phyloP scores from a whole-genome alignment of 2,888 invertebrate species.

The Sarcophaga variegata region DNA sequence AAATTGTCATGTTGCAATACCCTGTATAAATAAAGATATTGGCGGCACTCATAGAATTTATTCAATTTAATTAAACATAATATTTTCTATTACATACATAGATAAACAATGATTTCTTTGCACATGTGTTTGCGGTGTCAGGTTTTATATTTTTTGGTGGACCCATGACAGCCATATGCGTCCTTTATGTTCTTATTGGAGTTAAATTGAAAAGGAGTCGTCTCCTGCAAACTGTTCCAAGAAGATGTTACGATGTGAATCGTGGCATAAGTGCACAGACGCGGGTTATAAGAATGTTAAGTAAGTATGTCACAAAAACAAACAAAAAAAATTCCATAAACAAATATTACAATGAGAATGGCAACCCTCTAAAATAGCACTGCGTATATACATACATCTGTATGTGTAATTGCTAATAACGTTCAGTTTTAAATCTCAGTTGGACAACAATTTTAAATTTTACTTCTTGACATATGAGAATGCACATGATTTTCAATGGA shows the following conservation, averaged over 20 bases:
- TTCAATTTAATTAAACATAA: conserved; percentile 15
- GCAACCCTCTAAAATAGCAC: background rate
- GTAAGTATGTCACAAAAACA: conserved; percentile 83
- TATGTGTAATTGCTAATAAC: too few species aligned
- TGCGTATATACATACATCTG: background rate
- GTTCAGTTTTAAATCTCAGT: too few species aligned
- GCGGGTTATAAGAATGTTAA: conserved; percentile 90
- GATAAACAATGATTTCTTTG: conserved; percentile 82
- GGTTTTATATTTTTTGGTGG: conserved; percentile 92
- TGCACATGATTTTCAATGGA: too few species aligned
- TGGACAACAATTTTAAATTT: too few species aligned
- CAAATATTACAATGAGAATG: background rate
- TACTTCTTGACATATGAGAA: too few species aligned
- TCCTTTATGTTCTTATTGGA: conserved; percentile 90
- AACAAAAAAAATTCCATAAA: background rate
- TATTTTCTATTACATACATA: conserved; percentile 63
- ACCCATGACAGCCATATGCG: conserved; percentile 93
- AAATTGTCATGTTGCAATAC: conserved; percentile 3
- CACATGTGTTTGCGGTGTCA: conserved; percentile 90
- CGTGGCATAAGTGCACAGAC: conserved; percentile 85
- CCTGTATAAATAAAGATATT: background rate
- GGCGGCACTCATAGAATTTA: background rate
- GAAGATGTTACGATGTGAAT: conserved; percentile 81
- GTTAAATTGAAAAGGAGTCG: conserved; percentile 87
- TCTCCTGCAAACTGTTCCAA: conserved; percentile 84